Evolutionary conservation across 2,113 vertebrate species (phyloP), one percentile per base, ranked within the genome.

Genomic region (Anoplopoma fimbria): DNA sequence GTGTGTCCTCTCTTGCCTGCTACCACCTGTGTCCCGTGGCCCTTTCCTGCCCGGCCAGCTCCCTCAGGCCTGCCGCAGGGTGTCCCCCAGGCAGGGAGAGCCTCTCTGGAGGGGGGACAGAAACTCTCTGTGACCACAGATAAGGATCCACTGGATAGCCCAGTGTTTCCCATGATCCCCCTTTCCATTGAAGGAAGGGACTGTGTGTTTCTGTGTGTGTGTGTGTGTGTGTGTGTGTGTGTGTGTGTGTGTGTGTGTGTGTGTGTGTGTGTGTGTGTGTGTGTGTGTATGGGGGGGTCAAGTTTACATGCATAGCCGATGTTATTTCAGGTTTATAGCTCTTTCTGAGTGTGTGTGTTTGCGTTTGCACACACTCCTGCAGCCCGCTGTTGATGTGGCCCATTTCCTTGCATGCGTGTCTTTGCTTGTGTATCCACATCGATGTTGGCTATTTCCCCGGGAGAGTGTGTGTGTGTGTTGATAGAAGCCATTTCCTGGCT

Each of bases 401-500:
- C 89, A 93, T 93, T 94, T 94, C 93, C 93, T 93, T 36, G 73
- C 91, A 86, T 91, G 88, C 68, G 88, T 70, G 89, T 87, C 82
- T 53, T 72, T 84, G 77, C 83, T 61, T 90, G 83, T 87, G 87
- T 86, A 83, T 87, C 85, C 63, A 62, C 81, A 58, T 81, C 55
- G 14, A 69, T 86, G 92, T 84, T 87, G 87, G 77, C 86, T 90
- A 81, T 92, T 92, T 89, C 84, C 86, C 75, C 62, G 29, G 76
- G 74, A 88, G 79, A 75, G 77, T 90, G 86, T 91, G 86, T 87
- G 82, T 86, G 85, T 88, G 89, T 92, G 91, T 93, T 94, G 92
- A 94, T 91, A 93, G 92, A 91, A 88, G 90, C 93, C 88, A 91
- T 94, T 94, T 95, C 93, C 93, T 94, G 91, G 72, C 60, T 55